A percentile compares a stretch with the other conserved stretches of the same genome.
Evolutionary conservation across 2,888 invertebrate species (phyloP).

Genomic region (Acleris laterana): DNA sequence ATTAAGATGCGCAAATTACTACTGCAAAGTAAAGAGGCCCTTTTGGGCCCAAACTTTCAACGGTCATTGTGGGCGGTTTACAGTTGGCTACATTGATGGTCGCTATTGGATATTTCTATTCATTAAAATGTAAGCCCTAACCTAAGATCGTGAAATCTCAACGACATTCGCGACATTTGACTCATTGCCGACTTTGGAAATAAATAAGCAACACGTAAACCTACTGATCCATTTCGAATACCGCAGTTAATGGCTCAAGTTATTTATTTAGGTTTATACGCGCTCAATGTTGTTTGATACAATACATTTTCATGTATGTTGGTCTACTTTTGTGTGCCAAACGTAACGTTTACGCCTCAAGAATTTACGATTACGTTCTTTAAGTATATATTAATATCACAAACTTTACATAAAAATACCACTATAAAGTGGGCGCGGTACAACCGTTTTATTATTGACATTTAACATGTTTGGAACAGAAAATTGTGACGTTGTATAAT

Average conservation of each 20-base stretch:
- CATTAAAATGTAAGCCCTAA: too few species aligned
- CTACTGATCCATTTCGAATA: constrained; percentile 50
- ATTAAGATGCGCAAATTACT: not conserved
- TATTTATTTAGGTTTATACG: constrained; percentile 47
- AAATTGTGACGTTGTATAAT: not conserved
- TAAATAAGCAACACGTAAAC: constrained; percentile 51
- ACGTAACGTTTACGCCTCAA: constrained; percentile 22
- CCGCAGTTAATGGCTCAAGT: constrained; percentile 44
- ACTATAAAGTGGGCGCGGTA: constrained; percentile 12
- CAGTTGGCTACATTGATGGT: not conserved
- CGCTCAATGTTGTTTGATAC: constrained; percentile 43
- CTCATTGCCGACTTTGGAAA: constrained; percentile 7
- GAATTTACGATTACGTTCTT: constrained; percentile 24
- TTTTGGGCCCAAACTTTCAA: not conserved
- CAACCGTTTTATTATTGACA: constrained; percentile 1
- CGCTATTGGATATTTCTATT: too few species aligned
- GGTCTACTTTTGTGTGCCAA: constrained; percentile 30
- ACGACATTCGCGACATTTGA: too few species aligned
- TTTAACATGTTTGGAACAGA: not conserved
- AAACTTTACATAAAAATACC: not conserved
- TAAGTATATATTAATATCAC: not conserved
- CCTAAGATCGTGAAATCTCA: too few species aligned
- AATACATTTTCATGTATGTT: constrained; percentile 31
- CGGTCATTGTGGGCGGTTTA: not conserved
- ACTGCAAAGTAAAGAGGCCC: not conserved